Base-by-base conservation (phyloP, 2,113 vertebrate species). In the Otus sunia region DNA sequence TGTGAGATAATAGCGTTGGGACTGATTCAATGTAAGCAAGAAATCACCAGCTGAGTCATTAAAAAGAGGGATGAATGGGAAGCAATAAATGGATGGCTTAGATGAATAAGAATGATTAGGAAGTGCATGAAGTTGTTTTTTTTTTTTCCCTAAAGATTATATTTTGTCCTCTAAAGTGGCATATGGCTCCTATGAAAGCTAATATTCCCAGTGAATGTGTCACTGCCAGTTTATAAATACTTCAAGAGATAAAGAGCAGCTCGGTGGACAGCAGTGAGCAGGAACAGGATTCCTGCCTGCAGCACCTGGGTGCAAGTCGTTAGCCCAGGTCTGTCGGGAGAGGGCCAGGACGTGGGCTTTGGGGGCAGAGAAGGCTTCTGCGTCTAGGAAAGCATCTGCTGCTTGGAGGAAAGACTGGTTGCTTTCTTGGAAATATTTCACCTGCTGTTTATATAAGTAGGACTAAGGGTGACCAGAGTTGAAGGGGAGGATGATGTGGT, bases 1-100 rank as follows among this genome's bases (percentile, higher is more conserved):
- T 56, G 77, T 8, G 52, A 67, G 63, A 95, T 94, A 95, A 95
- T 86, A 88, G 73, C 63, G 55, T 47, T 58, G 84, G 62, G 91
- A 12, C 75, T 85, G 84, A 58, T 90, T 95, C 77, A 79, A 39
- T 76, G 37, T 68, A 67, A 95, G 91, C 89, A 95, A 94, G 81
- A 95, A 87, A 95, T 94, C 86, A 67, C 71, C 71, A 88, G 55
- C 92, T 96, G 96, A 91, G 73, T 87, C 90, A 91, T 94, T 97
- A 85, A 84, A 90, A 87, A 2, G n/a, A 39, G 63, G 89, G 80
- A 95, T 97, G 86, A 96, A 95, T 94, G 87, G 72, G 73, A 92
- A 67, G 76, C 37, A 66, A 76, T 95, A 92, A 89, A 75, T 66
- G 45, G 75, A 52, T 94, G 68, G 55, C 77, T 73, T 0, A 1